These are phyloP conservation scores for Rhinoraja longicauda DNA, from an alignment of 2,797 vertebrate species.

Conservation along the genomic window DNA sequence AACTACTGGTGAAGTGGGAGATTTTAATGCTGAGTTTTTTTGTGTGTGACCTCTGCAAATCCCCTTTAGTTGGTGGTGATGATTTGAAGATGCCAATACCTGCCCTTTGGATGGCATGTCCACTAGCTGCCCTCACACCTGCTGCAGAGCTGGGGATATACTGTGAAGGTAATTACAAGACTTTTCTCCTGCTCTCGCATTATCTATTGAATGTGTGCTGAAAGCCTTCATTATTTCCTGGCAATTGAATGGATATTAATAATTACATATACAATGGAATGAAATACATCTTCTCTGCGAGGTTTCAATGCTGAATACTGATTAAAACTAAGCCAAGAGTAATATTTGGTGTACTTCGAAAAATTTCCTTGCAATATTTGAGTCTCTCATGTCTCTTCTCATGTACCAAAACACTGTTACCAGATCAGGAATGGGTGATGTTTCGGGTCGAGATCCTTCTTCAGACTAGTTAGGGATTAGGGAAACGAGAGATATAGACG, in stretches of 20 bases:
- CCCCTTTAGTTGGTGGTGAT: neutral
- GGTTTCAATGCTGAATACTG: neutral
- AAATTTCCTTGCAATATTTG: neutral
- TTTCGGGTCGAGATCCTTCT: no score
- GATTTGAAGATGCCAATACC: constrained; percentile 16
- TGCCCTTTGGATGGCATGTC: neutral
- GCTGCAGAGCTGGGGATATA: neutral
- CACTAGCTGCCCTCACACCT: constrained; percentile 8
- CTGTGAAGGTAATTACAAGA: constrained; percentile 27
- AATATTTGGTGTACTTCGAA: neutral
- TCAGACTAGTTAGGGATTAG: no score
- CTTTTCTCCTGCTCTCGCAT: neutral
- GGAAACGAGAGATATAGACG: no score
- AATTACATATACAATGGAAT: neutral
- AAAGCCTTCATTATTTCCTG: neutral
- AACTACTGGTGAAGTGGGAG: neutral
- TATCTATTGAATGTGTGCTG: neutral
- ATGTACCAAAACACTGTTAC: no score
- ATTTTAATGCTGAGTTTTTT: constrained; percentile 13
- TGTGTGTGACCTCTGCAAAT: neutral
- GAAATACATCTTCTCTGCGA: neutral
- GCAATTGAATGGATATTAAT: neutral
- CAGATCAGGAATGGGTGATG: no score
- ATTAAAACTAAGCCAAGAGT: neutral
- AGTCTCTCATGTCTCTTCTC: no score